Evolutionary conservation across 2,888 invertebrate genomes (phyloP).

Genomic region (Acheta domesticus): DNA sequence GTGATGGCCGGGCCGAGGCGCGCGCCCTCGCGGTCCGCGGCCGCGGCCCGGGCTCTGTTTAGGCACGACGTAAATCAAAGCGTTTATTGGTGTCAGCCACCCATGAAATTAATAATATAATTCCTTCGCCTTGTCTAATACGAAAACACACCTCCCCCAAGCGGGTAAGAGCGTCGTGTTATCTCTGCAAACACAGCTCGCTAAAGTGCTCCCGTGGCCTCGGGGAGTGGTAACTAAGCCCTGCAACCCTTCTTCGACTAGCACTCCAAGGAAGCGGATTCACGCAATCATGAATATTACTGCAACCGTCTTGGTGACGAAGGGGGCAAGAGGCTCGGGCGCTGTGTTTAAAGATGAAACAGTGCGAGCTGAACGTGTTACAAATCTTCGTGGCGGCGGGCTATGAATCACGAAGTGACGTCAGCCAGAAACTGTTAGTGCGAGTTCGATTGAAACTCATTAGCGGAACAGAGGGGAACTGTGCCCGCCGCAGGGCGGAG

Average conservation of each 20-base stretch:
- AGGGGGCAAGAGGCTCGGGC: not conserved
- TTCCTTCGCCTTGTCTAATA: constrained; percentile 27
- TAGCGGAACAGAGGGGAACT: not conserved
- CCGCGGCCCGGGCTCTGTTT: constrained; percentile 21
- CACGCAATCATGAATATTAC: constrained; percentile 18
- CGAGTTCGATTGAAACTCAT: constrained; percentile 18
- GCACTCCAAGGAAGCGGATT: constrained; percentile 9
- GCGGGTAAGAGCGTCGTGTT: constrained; percentile 19
- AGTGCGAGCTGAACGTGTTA: constrained; percentile 18
- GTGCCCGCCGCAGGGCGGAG: not conserved
- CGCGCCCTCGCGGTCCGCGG: not conserved
- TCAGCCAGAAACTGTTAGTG: constrained; percentile 18
- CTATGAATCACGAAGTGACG: constrained; percentile 9
- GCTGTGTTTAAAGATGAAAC: constrained; percentile 18
- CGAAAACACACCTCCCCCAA: constrained; percentile 18
- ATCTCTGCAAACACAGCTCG: constrained; percentile 22
- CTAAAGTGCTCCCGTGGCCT: constrained; percentile 18
- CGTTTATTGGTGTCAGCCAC: constrained; percentile 35
- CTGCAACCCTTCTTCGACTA: not conserved
- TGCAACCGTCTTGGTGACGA: not conserved
- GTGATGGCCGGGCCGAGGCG: constrained; percentile 1
- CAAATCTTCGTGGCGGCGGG: constrained; percentile 5
- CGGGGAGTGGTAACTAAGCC: not conserved
- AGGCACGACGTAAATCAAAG: constrained; percentile 33
- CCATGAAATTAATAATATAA: constrained; percentile 36